Base-by-base conservation (phyloP, 2,113 vertebrate species). In the Cyrtonyx montezumae region DNA sequence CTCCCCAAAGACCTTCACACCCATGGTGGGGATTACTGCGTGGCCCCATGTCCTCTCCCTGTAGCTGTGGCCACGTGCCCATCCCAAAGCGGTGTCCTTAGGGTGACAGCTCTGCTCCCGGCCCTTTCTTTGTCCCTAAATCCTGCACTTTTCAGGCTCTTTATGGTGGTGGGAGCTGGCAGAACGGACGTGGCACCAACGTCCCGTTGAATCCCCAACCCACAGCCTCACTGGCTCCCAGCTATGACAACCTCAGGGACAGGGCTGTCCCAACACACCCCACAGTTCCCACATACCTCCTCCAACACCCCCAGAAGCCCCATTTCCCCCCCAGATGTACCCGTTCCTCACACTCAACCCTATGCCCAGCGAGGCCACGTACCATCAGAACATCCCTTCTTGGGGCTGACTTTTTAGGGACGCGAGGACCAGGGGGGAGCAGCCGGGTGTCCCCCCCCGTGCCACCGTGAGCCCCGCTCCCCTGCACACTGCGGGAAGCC, bases 51-150 rank as follows among this genome's bases (percentile, higher is more conserved):
- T 19, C 61, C 25, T 63, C 61, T 40, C 10, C 61, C 25, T 26
- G 8, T 63, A 9, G 16, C 25, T 7, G 10, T 37, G 61, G 36
- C 61, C 10, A 4, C 12, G 61, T 5, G 25, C 56, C 37, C 37
- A 19, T 26, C 61, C 37, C 16, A 19, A 28, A 28, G 61, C 7
- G 23, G 61, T 37, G 11, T 40, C 26, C 37, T 8, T 28, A 63
- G 61, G 61, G 61, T 63, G 61, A 40, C 25, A 8, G 0, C 40
- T 12, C 65, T 1, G 9, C 45, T 49, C 56, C 56, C 15, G 6
- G 59, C 45, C 69, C 67, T 63, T 79, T 77, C 71, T 96, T 96
- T 94, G 91, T 95, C 92, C 91, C 92, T 67, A 48, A 83, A 91
- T 1, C 92, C 88, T 51, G 2, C 2, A 51, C 75, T 90, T 84